These are phyloP conservation scores for Parnassius apollo DNA, from an alignment of 2,888 invertebrate genomes.

Conservation along the genomic window DNA sequence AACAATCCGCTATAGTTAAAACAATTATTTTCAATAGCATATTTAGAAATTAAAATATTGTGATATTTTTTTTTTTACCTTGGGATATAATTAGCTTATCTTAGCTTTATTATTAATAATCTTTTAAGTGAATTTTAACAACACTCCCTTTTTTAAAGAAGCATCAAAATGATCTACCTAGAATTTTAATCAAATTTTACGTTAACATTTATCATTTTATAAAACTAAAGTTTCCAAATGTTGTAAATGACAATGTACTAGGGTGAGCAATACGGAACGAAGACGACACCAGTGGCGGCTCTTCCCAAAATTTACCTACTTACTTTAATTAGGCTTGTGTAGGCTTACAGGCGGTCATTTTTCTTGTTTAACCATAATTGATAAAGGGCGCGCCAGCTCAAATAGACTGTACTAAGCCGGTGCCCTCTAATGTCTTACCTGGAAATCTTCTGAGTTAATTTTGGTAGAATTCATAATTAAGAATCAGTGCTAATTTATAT, in stretches of 20 bases:
- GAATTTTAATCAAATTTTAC: no score
- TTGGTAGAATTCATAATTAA: not conserved
- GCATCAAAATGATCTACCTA: no score
- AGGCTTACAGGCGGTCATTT: conserved; percentile 72
- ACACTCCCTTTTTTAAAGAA: no score
- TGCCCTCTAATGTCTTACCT: conserved; percentile 24
- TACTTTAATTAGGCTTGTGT: conserved; percentile 75
- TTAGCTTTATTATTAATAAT: no score
- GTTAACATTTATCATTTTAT: no score
- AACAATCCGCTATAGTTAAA: no score
- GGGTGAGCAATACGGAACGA: conserved; percentile 32
- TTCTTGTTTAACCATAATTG: conserved; percentile 79
- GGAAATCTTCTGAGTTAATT: not conserved
- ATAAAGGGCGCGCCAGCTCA: conserved; percentile 62
- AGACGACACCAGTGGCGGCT: conserved; percentile 45
- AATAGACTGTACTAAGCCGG: conserved; percentile 50
- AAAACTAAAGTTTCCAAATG: no score
- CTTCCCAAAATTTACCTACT: conserved; percentile 71
- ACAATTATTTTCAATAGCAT: no score
- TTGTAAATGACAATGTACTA: not conserved
- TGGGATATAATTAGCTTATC: no score
- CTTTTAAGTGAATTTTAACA: no score
- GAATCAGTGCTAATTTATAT: not conserved
- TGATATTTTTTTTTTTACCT: no score
- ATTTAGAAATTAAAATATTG: no score